These are phyloP conservation scores for Dascillus cervinus DNA, from an alignment of 2,888 invertebrate species.

Conservation along the genomic window DNA sequence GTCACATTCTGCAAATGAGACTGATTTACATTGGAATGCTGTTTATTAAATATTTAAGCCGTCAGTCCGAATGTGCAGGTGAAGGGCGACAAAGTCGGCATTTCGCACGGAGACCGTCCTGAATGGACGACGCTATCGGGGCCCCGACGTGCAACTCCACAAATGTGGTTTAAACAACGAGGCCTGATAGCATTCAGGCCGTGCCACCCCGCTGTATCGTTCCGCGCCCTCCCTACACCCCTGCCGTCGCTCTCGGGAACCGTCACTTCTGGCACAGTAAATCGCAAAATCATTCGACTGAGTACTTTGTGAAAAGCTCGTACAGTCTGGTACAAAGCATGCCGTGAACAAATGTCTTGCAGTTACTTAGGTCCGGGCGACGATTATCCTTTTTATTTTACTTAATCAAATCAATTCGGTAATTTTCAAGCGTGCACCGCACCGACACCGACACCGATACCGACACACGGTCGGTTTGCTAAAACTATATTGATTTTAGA, in stretches of 20 bases:
- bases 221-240: constrained; percentile 26
- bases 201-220: constrained; percentile 24
- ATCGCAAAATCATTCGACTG: constrained; percentile 34
- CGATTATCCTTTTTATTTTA: no score
- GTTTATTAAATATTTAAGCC: constrained; percentile 41
- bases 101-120: constrained; percentile 15
- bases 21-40: constrained; percentile 41
- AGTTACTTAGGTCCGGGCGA: no score
- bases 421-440: no score
- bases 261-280: constrained; percentile 31
- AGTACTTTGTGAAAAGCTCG: constrained; percentile 36
- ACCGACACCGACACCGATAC: no score
- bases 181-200: constrained; percentile 32
- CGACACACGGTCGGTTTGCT: constrained; percentile 26
- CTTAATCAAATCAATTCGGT: no score
- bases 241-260: constrained; percentile 35
- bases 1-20: constrained; percentile 36
- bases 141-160: constrained; percentile 32
- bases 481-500: constrained; percentile 39
- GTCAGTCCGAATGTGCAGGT: constrained; percentile 18
- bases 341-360: constrained; percentile 27
- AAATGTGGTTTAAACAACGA: constrained; percentile 36
- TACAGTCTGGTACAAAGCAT: constrained; percentile 31
- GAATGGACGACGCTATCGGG: constrained; percentile 22
- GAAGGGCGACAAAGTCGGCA: constrained; percentile 1